Percentiles rank a stretch among this genome's conserved stretches.
Conservation (phyloP, 2,113 vertebrate species). For the Typhlomys cinereus region DNA sequence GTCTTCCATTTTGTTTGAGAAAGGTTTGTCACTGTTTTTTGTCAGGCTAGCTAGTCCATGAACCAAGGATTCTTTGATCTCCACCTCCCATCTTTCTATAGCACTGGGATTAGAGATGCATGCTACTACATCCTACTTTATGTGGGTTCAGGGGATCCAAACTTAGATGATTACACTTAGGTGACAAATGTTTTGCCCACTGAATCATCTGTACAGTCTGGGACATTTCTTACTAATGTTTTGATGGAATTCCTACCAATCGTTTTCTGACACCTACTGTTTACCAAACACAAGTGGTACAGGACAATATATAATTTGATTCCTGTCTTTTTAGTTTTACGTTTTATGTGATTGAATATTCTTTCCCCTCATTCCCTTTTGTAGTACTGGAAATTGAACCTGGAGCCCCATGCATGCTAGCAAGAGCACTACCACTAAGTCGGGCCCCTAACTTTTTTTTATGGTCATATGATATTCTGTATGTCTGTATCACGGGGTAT, state of each 20-base stretch:
- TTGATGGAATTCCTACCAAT: background rate
- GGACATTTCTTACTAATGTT: background rate
- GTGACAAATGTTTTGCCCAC: too few species aligned
- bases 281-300: slow-evolving; percentile 20
- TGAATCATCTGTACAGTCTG: too few species aligned
- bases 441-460: background rate
- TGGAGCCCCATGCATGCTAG: background rate
- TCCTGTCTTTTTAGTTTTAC: background rate
- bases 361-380: background rate
- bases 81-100: too few species aligned
- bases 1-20: too few species aligned
- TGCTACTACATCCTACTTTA: too few species aligned
- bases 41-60: too few species aligned
- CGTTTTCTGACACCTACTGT: background rate
- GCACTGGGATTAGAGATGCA: too few species aligned
- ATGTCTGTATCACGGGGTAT: background rate
- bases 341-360: background rate
- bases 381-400: background rate
- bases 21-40: too few species aligned
- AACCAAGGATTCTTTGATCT: too few species aligned
- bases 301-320: background rate
- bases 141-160: too few species aligned
- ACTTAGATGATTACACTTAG: too few species aligned
- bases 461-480: background rate
- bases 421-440: background rate